A percentile compares a stretch with the other conserved stretches of the same genome.
Evolutionary conservation across 2,888 invertebrate genomes (phyloP).

Genomic region (Dendrolimus pini): DNA sequence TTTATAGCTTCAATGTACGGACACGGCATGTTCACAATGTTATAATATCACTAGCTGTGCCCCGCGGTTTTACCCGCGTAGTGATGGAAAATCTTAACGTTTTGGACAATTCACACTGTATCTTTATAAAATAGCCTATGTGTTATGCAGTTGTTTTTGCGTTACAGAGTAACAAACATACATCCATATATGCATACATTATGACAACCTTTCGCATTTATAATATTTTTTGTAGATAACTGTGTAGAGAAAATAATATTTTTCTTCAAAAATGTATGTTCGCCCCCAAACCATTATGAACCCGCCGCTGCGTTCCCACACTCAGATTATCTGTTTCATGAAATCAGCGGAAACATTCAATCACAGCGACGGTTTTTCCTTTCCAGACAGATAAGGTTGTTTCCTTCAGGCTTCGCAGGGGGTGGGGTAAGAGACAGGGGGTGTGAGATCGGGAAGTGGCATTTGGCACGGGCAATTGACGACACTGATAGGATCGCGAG

Average conservation of each 20-base stretch:
- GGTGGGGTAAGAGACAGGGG: constrained; percentile 19
- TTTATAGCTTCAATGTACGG: no score
- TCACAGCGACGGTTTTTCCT: constrained; percentile 54
- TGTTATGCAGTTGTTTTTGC: no score
- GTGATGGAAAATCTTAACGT: no score
- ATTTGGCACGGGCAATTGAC: constrained; percentile 78
- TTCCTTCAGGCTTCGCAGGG: constrained; percentile 24
- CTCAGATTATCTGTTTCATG: constrained; percentile 48
- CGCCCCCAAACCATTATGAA: constrained; percentile 18
- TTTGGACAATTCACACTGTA: no score
- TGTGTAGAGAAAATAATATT: constrained; percentile 4
- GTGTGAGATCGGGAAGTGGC: constrained; percentile 53
- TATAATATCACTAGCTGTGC: no score
- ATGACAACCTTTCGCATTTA: no score
- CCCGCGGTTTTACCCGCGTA: no score
- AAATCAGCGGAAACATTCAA: constrained; percentile 69
- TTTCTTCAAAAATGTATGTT: background rate
- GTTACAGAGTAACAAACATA: no score
- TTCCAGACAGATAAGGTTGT: constrained; percentile 47
- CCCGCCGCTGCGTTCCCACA: constrained; percentile 36
- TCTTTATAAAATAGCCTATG: no score
- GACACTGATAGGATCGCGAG: constrained; percentile 74
- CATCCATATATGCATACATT: no score
- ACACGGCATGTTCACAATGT: no score
- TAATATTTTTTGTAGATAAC: background rate